Conservation (phyloP, 2,797 vertebrate species). For the Crax fasciolata region DNA sequence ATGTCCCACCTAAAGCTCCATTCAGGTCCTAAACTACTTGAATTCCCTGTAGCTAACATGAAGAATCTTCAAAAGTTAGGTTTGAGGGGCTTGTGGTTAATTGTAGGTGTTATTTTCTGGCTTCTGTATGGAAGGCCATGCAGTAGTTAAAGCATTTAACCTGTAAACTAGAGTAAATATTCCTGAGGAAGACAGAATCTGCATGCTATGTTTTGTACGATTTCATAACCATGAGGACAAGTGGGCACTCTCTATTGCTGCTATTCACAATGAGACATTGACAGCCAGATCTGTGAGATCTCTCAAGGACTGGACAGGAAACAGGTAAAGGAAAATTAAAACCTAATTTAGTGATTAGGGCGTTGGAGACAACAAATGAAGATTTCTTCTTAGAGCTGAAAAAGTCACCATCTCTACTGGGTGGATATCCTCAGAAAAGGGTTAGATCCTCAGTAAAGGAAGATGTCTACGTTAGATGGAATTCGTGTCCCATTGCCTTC, state of each 20-base stretch:
- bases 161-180: neutral
- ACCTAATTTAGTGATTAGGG: neutral
- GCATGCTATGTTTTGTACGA: neutral
- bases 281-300: neutral
- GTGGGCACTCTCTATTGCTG: neutral
- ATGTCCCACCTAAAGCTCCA: neutral
- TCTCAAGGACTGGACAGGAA: neutral
- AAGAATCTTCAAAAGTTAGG: neutral
- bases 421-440: neutral
- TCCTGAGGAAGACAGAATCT: neutral
- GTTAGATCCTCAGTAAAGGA: neutral
- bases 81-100: neutral
- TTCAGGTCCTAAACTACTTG: neutral
- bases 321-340: neutral
- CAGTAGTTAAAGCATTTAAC: neutral
- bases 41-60: neutral
- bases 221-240: neutral
- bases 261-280: neutral
- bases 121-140: neutral
- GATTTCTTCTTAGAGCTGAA: neutral
- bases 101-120: neutral
- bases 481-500: neutral
- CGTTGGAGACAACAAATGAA: neutral
- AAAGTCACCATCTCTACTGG: neutral
- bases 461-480: neutral